Conservation (phyloP, 2,113 vertebrate genomes). For the Protobothrops flavoviridis region DNA sequence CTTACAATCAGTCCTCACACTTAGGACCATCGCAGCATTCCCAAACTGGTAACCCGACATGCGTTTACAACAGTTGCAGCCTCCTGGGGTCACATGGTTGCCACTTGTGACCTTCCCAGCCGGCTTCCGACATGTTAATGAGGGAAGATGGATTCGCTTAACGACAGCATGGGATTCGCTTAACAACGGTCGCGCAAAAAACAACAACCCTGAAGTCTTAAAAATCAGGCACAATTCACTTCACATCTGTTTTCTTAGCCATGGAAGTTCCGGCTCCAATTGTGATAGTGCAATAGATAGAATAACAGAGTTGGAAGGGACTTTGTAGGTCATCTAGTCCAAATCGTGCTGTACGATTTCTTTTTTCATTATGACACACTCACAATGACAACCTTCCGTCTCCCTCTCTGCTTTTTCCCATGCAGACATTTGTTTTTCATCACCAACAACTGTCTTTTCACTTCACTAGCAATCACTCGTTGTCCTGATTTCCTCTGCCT, state of each 20-base stretch:
- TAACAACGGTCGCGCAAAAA: not conserved
- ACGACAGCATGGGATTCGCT: not conserved
- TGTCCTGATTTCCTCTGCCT: slow-evolving; percentile 32
- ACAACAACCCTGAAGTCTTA: not conserved
- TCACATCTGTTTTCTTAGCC: not conserved
- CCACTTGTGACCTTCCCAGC: too few relatives aligned
- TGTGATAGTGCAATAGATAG: not conserved
- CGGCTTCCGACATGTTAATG: not conserved
- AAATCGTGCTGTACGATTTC: not conserved
- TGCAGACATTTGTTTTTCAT: not conserved
- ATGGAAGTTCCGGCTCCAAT: not conserved
- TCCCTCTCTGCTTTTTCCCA: not conserved
- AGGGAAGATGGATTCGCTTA: not conserved
- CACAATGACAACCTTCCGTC: not conserved
- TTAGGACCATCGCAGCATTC: too few relatives aligned
- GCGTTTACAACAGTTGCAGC: too few relatives aligned
- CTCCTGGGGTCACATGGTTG: too few relatives aligned
- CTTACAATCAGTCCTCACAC: too few relatives aligned
- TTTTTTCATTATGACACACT: not conserved
- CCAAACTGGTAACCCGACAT: too few relatives aligned
- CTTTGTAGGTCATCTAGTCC: too few relatives aligned
- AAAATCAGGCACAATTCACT: not conserved
- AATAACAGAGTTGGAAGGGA: too few relatives aligned
- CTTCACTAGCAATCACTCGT: slow-evolving; percentile 17
- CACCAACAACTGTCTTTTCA: not conserved